Percentiles rank a stretch among this genome's conserved stretches.
These are phyloP conservation scores for Oncorhynchus mykiss DNA, from an alignment of 2,113 vertebrate species.

Conservation along the genomic window DNA sequence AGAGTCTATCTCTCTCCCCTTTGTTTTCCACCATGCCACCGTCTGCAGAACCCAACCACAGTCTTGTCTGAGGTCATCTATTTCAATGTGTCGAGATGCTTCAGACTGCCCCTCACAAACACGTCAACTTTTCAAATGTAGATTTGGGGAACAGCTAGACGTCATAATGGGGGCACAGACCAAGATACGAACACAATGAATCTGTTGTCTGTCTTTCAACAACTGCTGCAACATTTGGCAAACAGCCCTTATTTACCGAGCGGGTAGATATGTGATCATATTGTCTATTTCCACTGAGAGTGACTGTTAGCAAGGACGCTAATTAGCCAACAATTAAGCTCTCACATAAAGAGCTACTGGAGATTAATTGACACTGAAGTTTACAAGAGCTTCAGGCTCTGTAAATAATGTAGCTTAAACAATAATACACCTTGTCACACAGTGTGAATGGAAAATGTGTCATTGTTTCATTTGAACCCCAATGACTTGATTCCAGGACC, in stretches of 20 bases:
- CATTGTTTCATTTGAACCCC: background rate
- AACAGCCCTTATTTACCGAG: constrained; percentile 61
- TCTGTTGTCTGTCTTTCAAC: constrained; percentile 36
- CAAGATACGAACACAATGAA: constrained; percentile 5
- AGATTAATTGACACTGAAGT: constrained; percentile 66
- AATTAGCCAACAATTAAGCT: constrained; percentile 67
- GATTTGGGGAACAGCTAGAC: constrained; percentile 14
- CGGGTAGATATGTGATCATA: constrained; percentile 56
- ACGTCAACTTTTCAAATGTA: constrained; percentile 21
- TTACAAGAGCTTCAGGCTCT: constrained; percentile 57
- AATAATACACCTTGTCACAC: constrained; percentile 53
- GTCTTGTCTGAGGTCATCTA: constrained; percentile 32
- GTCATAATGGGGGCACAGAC: constrained; percentile 8
- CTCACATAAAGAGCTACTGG: constrained; percentile 63
- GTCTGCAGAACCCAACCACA: background rate
- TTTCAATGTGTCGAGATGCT: constrained; percentile 34
- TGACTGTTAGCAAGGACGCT: constrained; percentile 58
- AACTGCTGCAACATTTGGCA: constrained; percentile 58
- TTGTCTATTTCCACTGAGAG: constrained; percentile 66
- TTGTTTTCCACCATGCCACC: background rate
- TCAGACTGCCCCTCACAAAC: constrained; percentile 26
- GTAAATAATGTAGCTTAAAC: constrained; percentile 58
- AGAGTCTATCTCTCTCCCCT: constrained; percentile 1
- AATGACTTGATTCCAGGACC: constrained; percentile 15
- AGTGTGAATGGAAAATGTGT: background rate